phyloP scores from a whole-genome alignment of 2,113 vertebrate species.

The Gymnorhina tibicen region DNA sequence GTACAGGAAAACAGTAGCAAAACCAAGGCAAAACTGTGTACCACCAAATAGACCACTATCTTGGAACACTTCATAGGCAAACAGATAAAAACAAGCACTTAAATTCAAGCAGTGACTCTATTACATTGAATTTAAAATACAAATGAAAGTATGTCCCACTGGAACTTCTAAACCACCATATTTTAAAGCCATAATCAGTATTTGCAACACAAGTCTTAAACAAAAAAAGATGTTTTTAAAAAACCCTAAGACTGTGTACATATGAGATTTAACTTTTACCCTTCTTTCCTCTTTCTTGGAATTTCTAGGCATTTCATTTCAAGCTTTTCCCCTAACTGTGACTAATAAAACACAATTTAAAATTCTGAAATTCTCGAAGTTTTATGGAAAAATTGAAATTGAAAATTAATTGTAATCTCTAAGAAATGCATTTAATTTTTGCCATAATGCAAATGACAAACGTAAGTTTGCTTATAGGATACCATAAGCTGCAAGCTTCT shows the following conservation, averaged over 20 bases:
- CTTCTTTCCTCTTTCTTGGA: not conserved
- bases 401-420: not conserved
- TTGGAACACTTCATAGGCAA: not conserved
- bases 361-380: not conserved
- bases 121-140: not conserved
- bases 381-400: not conserved
- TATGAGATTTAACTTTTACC: not conserved
- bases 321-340: not conserved
- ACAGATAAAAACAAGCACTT: not conserved
- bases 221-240: not conserved
- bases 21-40: not conserved
- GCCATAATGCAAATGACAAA: not conserved
- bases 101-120: not conserved
- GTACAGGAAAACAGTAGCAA: not conserved
- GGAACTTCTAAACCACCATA: not conserved
- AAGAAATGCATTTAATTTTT: not conserved
- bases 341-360: not conserved
- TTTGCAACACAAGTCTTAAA: not conserved
- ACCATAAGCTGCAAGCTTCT: not conserved
- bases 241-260: not conserved
- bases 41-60: not conserved
- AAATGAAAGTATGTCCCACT: not conserved
- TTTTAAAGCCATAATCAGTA: not conserved
- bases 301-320: not conserved
- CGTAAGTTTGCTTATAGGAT: not conserved